Conservation (phyloP, 2,888 invertebrate species). For the Philopedon plagiatum region DNA sequence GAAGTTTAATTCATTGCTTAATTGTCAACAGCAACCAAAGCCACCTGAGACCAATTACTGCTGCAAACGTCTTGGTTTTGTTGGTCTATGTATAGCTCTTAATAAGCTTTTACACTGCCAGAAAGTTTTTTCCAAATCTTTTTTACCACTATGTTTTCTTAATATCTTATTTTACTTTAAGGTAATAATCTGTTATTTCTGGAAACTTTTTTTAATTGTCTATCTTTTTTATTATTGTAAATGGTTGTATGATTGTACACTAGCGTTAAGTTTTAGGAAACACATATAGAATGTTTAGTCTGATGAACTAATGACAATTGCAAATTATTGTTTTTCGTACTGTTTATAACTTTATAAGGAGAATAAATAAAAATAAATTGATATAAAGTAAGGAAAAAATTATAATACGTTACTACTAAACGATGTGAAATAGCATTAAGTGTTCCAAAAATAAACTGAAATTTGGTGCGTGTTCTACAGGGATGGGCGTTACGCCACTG, state of each 20-base stretch:
- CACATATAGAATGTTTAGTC: neutral
- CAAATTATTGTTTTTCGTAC: slow-evolving; percentile 9
- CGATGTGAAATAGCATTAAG: no score
- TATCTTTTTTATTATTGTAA: neutral
- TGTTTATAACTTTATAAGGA: slow-evolving; percentile 18
- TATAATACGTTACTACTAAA: no score
- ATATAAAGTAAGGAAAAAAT: no score
- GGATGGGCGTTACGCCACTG: no score
- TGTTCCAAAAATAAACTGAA: no score
- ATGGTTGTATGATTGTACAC: neutral
- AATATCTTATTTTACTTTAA: neutral
- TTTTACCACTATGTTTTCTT: neutral
- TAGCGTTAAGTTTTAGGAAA: neutral
- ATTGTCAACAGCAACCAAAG: no score
- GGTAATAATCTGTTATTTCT: neutral
- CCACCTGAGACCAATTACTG: no score
- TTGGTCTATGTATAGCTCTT: no score
- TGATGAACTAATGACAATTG: neutral
- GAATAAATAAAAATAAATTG: neutral
- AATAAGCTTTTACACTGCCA: slow-evolving; percentile 17
- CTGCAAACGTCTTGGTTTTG: no score
- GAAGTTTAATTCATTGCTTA: no score
- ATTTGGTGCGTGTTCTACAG: no score
- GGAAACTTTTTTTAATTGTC: neutral
- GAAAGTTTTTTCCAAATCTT: neutral